These are phyloP conservation scores for Calcarius ornatus DNA, from an alignment of 2,113 vertebrate species.

Conservation along the genomic window DNA sequence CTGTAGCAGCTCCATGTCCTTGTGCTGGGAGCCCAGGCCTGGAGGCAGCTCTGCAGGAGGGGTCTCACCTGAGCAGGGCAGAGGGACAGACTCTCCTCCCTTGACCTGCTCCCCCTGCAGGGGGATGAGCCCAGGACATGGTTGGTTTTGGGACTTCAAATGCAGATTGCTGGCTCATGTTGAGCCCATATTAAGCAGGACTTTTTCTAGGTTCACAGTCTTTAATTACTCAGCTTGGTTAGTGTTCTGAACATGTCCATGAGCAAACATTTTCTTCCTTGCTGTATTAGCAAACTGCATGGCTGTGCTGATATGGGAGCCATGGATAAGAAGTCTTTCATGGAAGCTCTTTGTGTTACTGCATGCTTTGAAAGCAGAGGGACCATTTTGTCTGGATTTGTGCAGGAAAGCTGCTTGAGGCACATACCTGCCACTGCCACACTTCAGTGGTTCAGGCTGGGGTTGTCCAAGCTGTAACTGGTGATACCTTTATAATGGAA, in stretches of 20 bases:
- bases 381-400: background rate
- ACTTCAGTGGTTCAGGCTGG: background rate
- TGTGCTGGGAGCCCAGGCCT: background rate
- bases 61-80: fast-evolving
- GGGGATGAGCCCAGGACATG: background rate
- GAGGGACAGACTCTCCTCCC: background rate
- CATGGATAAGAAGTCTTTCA: background rate
- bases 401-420: background rate
- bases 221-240: background rate
- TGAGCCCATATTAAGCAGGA: background rate
- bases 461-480: background rate
- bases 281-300: background rate
- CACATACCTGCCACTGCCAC: background rate
- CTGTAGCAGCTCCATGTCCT: background rate
- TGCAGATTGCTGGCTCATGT: background rate
- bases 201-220: background rate
- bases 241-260: background rate
- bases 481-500: background rate
- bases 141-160: background rate
- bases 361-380: background rate
- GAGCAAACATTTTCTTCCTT: background rate
- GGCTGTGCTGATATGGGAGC: background rate
- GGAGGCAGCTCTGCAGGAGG: background rate
- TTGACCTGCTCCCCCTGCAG: background rate
- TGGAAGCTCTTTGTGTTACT: background rate